phyloP scores from a whole-genome alignment of 2,113 vertebrate species.

The Notiomystis cincta region DNA sequence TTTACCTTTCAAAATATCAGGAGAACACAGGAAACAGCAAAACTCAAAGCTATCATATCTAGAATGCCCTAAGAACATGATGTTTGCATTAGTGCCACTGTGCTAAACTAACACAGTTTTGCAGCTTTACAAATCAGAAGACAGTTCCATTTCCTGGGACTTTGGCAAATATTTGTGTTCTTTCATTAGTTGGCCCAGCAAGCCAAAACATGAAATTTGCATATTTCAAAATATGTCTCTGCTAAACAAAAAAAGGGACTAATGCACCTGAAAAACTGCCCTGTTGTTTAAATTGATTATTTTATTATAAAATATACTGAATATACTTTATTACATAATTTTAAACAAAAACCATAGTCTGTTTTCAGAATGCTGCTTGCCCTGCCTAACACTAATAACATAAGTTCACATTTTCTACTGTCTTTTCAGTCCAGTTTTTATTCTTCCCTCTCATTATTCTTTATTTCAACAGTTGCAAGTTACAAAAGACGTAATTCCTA shows the following conservation, averaged over 20 bases:
- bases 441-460: neutral
- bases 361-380: neutral
- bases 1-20: neutral
- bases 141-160: neutral
- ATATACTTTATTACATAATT: neutral
- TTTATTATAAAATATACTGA: neutral
- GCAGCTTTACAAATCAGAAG: neutral
- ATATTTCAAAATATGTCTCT: neutral
- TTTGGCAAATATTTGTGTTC: neutral
- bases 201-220: neutral
- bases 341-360: neutral
- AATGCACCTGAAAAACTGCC: neutral
- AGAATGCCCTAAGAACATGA: neutral
- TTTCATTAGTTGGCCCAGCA: neutral
- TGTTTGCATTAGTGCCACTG: neutral
- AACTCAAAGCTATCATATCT: neutral
- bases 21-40: neutral
- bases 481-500: neutral
- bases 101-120: neutral
- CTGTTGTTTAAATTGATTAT: neutral
- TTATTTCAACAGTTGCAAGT: neutral
- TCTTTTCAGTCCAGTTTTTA: neutral
- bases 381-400: neutral
- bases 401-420: neutral
- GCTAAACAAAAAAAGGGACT: neutral